phyloP scores from a whole-genome alignment of 2,797 vertebrate species.

The Syngnathus rostellatus region DNA sequence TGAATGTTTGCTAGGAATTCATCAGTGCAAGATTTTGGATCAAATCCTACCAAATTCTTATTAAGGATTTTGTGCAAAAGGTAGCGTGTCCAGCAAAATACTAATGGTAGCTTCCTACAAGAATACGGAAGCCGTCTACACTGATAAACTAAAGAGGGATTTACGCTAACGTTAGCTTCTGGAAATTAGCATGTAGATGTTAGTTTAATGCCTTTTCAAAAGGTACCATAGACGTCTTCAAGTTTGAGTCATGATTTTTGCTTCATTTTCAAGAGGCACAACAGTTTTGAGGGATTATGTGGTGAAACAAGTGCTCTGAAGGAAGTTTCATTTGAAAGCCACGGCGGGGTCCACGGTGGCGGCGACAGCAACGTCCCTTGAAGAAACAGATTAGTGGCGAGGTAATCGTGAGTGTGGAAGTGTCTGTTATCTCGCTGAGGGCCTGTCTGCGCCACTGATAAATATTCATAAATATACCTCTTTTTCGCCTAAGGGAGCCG shows the following conservation, averaged over 20 bases:
- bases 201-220: too few species aligned
- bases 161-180: too few species aligned
- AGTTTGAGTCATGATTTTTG: too few species aligned
- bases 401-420: slow-evolving; percentile 68
- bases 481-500: slow-evolving; percentile 19
- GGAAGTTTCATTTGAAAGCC: slow-evolving; percentile 53
- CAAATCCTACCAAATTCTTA: not conserved
- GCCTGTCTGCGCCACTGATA: slow-evolving; percentile 57
- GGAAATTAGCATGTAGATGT: too few species aligned
- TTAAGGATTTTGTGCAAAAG: too few species aligned
- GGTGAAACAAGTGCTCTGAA: slow-evolving; percentile 48
- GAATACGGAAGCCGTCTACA: too few species aligned
- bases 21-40: not conserved
- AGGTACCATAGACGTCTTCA: too few species aligned
- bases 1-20: not conserved
- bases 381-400: slow-evolving; percentile 68
- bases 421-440: slow-evolving; percentile 66
- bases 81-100: too few species aligned
- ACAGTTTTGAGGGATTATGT: slow-evolving; percentile 48
- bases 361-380: slow-evolving; percentile 52
- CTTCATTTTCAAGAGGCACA: slow-evolving; percentile 23
- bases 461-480: slow-evolving; percentile 67
- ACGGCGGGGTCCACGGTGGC: slow-evolving; percentile 40
- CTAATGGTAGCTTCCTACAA: too few species aligned
- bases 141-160: too few species aligned